phyloP scores from a whole-genome alignment of 2,113 vertebrate genomes.

The Leptobrachium ailaonicum region DNA sequence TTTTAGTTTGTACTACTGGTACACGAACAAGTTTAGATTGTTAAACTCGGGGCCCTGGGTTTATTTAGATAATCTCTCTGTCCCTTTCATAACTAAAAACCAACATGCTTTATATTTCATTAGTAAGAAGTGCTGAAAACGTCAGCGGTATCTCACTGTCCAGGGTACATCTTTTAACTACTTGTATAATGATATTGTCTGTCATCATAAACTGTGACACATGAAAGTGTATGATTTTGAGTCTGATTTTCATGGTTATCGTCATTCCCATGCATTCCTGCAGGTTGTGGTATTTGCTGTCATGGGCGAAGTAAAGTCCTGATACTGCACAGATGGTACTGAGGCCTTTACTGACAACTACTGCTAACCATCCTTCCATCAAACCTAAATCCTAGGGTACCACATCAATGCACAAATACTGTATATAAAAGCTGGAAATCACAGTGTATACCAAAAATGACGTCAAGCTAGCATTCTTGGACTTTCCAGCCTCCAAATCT shows the following conservation, averaged over 20 bases:
- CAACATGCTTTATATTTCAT: neutral
- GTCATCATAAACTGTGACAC: neutral
- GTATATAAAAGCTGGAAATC: constrained; percentile 36
- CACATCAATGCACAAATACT: constrained; percentile 18
- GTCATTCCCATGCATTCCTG: constrained; percentile 34
- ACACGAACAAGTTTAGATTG: too few species aligned
- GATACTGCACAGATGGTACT: constrained; percentile 18
- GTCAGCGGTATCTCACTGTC: neutral
- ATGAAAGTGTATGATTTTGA: neutral
- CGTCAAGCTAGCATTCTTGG: constrained; percentile 27
- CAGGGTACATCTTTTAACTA: neutral
- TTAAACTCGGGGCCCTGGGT: too few species aligned
- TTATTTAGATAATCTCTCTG: too few species aligned
- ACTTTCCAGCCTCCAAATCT: constrained; percentile 32
- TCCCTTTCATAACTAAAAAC: neutral
- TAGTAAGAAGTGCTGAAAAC: neutral
- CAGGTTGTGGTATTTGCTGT: constrained; percentile 18
- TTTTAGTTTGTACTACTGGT: too few species aligned
- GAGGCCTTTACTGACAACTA: neutral
- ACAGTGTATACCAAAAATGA: constrained; percentile 22
- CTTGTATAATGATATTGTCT: neutral
- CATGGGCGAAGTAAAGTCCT: neutral
- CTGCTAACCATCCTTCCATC: neutral
- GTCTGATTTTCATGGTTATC: neutral
- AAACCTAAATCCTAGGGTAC: neutral